Base-by-base conservation (phyloP, 2,113 vertebrate species). In the Lophotis ruficrista region DNA sequence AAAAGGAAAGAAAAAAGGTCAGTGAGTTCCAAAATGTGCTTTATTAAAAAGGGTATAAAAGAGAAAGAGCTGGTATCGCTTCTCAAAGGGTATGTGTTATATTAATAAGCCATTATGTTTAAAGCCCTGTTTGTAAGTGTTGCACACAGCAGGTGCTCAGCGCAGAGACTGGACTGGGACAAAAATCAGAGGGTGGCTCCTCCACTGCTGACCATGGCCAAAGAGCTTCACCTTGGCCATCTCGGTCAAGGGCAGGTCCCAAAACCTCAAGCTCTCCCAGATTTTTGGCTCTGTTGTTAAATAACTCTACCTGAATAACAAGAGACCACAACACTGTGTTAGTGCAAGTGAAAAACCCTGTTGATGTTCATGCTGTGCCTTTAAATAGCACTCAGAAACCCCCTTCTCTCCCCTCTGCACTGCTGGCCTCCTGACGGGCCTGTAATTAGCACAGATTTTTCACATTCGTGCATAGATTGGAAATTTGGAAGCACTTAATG, bases 391-490 rank as follows among this genome's bases (percentile, higher is more conserved):
- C 30, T 60, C 45, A 64, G 58, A 79, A 93, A 27, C 47, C 48
- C 79, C 68, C 37, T 81, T 37, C 58, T 65, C 60, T 93, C 51
- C 65, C 96, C 73, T 85, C 69, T 98, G 97, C 85, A 86, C 97
- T 97, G 83, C 86, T 97, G 94, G 90, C 97, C 96, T 98, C 86
- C 76, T 0, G 3, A 90, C 94, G 96, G 92, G 86, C 85, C 89
- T 97, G 27, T 97, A 98, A 98, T 98, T 98, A 98, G 95, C 95
- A 90, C 83, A 96, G 93, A 96, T 98, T 98, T 97, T 97, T 98
- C 97, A 97, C 91, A 21, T 98, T 97, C 47, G 1, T 93, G 94
- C 90, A 62, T 97, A 94, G 96, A 98, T 83, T 97, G 94, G 92
- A 97, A 97, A 97, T 97, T 96, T 96, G 96, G 97, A 98, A 95